phyloP scores from a whole-genome alignment of 1,140 invertebrate genomes.

The Pissodes strobi region DNA sequence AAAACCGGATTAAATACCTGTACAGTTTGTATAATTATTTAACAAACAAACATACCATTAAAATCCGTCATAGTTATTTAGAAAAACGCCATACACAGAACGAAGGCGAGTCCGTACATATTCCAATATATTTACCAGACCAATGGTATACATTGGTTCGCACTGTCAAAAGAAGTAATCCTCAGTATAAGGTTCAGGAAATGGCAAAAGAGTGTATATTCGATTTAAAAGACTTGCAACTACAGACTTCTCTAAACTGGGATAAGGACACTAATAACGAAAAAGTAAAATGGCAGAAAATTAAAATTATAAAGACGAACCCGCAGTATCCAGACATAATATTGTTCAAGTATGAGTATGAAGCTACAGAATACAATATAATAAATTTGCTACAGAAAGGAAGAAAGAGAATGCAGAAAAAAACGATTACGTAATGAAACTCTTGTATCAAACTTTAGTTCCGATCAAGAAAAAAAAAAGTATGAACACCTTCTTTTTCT shows the following conservation, averaged over 20 bases:
- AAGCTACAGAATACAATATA: slow-evolving; percentile 8
- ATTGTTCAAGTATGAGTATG: no score
- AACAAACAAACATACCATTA: no score
- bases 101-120: slow-evolving; percentile 11
- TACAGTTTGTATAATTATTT: no score
- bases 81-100: slow-evolving; percentile 5
- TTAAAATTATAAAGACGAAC: slow-evolving; percentile 9
- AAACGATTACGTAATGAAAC: slow-evolving; percentile 4
- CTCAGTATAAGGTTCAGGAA: no score
- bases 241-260: slow-evolving; percentile 1
- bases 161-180: not conserved
- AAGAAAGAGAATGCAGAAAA: slow-evolving; percentile 8
- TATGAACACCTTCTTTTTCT: slow-evolving; percentile 6
- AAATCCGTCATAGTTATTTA: slow-evolving; percentile 10
- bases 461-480: no score
- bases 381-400: slow-evolving; percentile 12
- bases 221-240: no score
- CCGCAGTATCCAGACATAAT: slow-evolving; percentile 7
- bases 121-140: slow-evolving; percentile 1
- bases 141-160: not conserved
- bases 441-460: no score
- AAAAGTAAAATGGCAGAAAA: slow-evolving; percentile 11
- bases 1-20: slow-evolving; percentile 2
- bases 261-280: slow-evolving; percentile 12
- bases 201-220: not conserved